Conservation (phyloP, 2,113 vertebrate species). For the Pseudonaja textilis region DNA sequence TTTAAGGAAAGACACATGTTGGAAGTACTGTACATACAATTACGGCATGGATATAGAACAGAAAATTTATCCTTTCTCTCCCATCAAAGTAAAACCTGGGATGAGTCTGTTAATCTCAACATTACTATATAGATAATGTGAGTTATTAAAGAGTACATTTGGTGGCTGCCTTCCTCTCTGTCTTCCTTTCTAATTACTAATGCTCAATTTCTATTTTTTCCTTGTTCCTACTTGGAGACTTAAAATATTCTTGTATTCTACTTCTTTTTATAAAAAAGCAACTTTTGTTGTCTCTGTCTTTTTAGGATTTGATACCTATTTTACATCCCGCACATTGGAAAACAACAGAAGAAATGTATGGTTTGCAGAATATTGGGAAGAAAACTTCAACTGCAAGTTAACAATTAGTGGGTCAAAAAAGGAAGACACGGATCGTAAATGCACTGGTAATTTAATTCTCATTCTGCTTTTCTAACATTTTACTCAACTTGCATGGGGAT, state of each 20-base stretch:
- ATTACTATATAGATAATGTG: not conserved
- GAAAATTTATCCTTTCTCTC: not conserved
- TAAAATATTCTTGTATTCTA: not conserved
- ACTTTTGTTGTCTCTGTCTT: conserved; percentile 13
- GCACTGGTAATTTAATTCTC: conserved; percentile 80
- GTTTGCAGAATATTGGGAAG: conserved; percentile 98
- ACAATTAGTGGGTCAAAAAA: conserved; percentile 93
- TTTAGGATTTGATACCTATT: conserved; percentile 90
- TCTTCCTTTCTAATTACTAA: not conserved
- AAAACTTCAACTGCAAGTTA: conserved; percentile 97
- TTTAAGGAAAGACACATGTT: not conserved
- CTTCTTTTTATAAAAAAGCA: not conserved
- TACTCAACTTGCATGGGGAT: conserved; percentile 3
- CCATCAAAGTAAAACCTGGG: not conserved
- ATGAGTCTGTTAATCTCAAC: not conserved
- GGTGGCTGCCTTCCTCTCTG: not conserved
- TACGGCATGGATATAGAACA: not conserved
- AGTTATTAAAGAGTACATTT: not conserved
- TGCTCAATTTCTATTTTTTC: not conserved
- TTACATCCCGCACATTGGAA: conserved; percentile 89
- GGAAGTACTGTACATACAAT: not conserved
- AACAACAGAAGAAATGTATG: conserved; percentile 96
- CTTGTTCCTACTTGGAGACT: not conserved
- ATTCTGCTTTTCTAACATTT: conserved; percentile 18
- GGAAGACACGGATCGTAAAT: conserved; percentile 92